Percentiles rank a stretch among this genome's conserved stretches.
These are phyloP conservation scores for Colletes collaris DNA, from an alignment of 2,888 invertebrate genomes.

Conservation along the genomic window DNA sequence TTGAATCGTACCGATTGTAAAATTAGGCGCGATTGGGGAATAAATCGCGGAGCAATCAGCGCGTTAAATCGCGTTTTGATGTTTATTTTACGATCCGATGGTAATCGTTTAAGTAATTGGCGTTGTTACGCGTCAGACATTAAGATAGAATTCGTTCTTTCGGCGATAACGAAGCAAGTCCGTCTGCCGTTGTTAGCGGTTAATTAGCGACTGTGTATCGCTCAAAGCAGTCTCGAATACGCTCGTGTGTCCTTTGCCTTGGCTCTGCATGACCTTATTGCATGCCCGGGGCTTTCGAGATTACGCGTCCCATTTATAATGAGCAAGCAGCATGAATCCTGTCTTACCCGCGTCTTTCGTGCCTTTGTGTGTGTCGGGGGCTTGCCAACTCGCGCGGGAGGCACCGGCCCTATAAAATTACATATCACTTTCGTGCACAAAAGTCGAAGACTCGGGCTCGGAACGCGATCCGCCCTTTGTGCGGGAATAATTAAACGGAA, in stretches of 20 bases:
- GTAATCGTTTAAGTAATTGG: not conserved
- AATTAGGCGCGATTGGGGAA: too few species aligned
- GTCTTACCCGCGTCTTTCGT: constrained; percentile 22
- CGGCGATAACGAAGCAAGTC: not conserved
- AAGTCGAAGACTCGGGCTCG: not conserved
- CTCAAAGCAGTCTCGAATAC: constrained; percentile 25
- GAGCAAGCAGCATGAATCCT: constrained; percentile 55
- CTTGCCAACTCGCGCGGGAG: constrained; percentile 10
- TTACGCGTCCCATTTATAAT: constrained; percentile 51
- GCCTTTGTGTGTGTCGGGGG: constrained; percentile 8
- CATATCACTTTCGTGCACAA: constrained; percentile 17
- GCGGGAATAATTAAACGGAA: not conserved
- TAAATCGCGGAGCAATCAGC: not conserved
- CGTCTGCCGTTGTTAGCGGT: constrained; percentile 11
- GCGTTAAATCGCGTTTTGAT: not conserved
- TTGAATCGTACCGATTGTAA: too few species aligned
- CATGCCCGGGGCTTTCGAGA: constrained; percentile 39
- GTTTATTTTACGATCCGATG: not conserved
- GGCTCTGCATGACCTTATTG: constrained; percentile 30
- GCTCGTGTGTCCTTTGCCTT: constrained; percentile 24
- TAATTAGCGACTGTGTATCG: constrained; percentile 41
- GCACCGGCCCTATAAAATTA: constrained; percentile 3
- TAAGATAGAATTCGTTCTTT: not conserved
- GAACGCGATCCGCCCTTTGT: constrained; percentile 12
- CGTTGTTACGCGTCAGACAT: not conserved